These are phyloP conservation scores for Malurus alboscapulatus DNA, from an alignment of 2,113 vertebrate genomes.

Conservation along the genomic window DNA sequence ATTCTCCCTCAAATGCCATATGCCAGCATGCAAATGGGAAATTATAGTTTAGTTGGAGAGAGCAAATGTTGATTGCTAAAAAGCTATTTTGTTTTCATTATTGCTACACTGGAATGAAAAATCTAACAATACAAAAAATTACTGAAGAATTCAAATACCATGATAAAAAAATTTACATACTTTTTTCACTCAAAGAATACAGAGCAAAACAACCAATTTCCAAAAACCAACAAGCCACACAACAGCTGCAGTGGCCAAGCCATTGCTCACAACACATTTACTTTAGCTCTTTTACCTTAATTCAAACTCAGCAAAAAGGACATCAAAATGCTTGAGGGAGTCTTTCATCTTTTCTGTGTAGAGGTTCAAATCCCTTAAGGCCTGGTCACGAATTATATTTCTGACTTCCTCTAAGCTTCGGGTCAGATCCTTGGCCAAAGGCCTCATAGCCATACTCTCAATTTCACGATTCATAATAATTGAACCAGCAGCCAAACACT, in stretches of 20 bases:
- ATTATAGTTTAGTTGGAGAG: conserved; percentile 9
- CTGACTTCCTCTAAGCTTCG: conserved; percentile 93
- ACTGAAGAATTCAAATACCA: neutral
- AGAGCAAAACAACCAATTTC: neutral
- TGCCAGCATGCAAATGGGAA: neutral
- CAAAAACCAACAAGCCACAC: neutral
- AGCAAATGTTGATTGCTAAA: conserved; percentile 34
- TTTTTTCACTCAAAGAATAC: neutral
- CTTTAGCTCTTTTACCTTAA: conserved; percentile 81
- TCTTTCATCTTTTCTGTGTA: conserved; percentile 94
- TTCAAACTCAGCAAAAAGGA: conserved; percentile 97
- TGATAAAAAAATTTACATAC: neutral
- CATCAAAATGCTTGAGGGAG: conserved; percentile 89
- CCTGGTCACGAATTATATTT: conserved; percentile 92
- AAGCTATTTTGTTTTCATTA: conserved; percentile 13
- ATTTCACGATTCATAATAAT: conserved; percentile 99
- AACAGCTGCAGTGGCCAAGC: neutral
- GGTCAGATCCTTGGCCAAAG: conserved; percentile 92
- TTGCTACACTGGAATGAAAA: neutral
- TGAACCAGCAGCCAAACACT: conserved; percentile 96
- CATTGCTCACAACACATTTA: neutral
- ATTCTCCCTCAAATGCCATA: conserved; percentile 15
- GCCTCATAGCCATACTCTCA: conserved; percentile 98
- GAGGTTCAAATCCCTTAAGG: conserved; percentile 89
- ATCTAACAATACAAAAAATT: neutral